Conservation (phyloP, 2,113 vertebrate genomes). For the Anguilla rostrata region DNA sequence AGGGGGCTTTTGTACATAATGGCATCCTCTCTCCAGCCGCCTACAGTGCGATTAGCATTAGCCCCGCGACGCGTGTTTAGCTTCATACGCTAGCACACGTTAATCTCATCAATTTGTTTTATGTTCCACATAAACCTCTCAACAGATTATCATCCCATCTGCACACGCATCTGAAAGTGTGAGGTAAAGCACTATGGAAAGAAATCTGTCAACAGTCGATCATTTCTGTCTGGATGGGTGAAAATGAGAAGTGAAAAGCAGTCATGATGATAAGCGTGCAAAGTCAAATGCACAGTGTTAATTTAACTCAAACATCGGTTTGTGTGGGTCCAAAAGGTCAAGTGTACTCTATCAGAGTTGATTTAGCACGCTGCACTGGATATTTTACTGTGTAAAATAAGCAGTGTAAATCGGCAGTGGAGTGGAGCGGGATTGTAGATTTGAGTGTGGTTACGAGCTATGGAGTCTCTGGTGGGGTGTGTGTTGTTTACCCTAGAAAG, state of each 20-base stretch:
- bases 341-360: too few species aligned
- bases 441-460: neutral
- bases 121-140: neutral
- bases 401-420: neutral
- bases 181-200: neutral
- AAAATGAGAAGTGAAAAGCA: neutral
- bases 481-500: neutral
- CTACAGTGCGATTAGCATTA: neutral
- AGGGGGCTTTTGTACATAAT: neutral
- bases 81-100: neutral
- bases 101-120: conserved; percentile 4
- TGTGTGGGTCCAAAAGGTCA: too few species aligned
- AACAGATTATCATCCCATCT: neutral
- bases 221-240: neutral
- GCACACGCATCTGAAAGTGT: neutral
- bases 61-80: neutral
- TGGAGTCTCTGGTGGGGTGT: neutral
- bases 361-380: too few species aligned
- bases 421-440: neutral
- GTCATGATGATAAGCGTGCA: neutral
- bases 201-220: neutral
- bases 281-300: too few species aligned
- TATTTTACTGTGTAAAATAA: neutral
- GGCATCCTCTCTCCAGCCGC: neutral
- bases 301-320: too few species aligned